A percentile compares a stretch with the other conserved stretches of the same genome.
These are phyloP conservation scores for Tauraco erythrolophus DNA, from an alignment of 2,113 vertebrate genomes.

Conservation along the genomic window DNA sequence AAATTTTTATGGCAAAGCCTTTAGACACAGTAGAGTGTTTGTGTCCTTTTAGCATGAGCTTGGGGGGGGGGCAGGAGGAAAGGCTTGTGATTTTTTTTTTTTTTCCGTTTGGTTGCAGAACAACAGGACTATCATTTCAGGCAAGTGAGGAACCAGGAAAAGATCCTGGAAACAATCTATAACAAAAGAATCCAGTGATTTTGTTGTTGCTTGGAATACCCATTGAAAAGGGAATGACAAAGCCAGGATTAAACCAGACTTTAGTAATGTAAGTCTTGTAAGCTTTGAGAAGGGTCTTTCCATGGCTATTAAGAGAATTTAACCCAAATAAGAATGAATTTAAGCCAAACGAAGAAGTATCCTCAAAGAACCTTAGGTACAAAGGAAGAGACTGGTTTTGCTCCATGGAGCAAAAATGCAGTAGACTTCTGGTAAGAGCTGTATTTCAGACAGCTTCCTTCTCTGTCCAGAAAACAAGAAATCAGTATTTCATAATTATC, in stretches of 20 bases:
- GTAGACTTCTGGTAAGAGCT: not conserved
- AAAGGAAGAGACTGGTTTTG: not conserved
- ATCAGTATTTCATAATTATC: not conserved
- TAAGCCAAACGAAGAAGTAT: not conserved
- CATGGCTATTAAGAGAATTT: not conserved
- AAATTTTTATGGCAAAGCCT: not conserved
- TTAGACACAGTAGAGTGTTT: not conserved
- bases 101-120: not conserved
- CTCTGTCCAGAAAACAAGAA: not conserved
- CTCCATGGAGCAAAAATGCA: not conserved
- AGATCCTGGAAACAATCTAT: not conserved
- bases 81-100: not conserved
- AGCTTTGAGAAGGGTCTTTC: not conserved
- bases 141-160: not conserved
- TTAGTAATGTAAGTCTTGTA: not conserved
- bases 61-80: not conserved
- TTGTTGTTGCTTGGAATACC: not conserved
- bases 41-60: not conserved
- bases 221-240: not conserved
- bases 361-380: not conserved
- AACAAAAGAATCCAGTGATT: not conserved
- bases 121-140: not conserved
- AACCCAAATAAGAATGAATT: not conserved
- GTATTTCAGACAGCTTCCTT: not conserved
- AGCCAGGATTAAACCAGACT: not conserved